phyloP scores from a whole-genome alignment of 2,888 invertebrate genomes.

The Exephanes ischioxanthus region DNA sequence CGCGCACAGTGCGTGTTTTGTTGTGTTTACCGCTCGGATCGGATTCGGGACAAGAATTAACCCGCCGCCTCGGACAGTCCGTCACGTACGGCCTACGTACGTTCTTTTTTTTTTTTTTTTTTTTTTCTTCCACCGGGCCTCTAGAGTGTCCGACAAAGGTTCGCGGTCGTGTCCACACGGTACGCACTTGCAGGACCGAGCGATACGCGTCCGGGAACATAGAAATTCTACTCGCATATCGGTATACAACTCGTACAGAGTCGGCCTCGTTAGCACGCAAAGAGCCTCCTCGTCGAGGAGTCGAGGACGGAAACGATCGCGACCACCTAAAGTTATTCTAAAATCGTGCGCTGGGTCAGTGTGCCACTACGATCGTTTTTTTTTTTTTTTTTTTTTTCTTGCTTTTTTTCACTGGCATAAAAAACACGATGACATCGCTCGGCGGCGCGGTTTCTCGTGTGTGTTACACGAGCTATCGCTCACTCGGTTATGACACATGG shows the following conservation, averaged over 20 bases:
- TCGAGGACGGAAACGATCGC: slow-evolving; percentile 52
- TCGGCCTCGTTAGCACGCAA: slow-evolving; percentile 58
- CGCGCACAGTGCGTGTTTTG: background rate
- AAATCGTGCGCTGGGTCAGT: slow-evolving; percentile 74
- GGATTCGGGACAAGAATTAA: slow-evolving; percentile 45
- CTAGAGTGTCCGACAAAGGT: background rate
- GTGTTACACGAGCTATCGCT: no score
- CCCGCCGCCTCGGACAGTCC: slow-evolving; percentile 22
- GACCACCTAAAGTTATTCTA: slow-evolving; percentile 80
- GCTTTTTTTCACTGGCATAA: background rate
- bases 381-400: background rate
- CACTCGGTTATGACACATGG: no score
- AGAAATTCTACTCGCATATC: slow-evolving; percentile 59
- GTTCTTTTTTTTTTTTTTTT: background rate
- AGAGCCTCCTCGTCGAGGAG: background rate
- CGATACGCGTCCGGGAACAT: slow-evolving; percentile 54
- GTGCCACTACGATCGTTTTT: slow-evolving; percentile 46
- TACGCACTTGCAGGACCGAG: background rate
- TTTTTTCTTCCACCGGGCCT: background rate
- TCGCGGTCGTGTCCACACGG: background rate
- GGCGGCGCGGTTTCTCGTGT: no score
- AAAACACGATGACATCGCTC: background rate
- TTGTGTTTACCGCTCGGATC: slow-evolving; percentile 18
- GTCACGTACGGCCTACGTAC: slow-evolving; percentile 16
- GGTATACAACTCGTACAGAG: slow-evolving; percentile 19